These are phyloP conservation scores for Drosophila seclusa DNA, from an alignment of 2,888 invertebrate species.

Conservation along the genomic window DNA sequence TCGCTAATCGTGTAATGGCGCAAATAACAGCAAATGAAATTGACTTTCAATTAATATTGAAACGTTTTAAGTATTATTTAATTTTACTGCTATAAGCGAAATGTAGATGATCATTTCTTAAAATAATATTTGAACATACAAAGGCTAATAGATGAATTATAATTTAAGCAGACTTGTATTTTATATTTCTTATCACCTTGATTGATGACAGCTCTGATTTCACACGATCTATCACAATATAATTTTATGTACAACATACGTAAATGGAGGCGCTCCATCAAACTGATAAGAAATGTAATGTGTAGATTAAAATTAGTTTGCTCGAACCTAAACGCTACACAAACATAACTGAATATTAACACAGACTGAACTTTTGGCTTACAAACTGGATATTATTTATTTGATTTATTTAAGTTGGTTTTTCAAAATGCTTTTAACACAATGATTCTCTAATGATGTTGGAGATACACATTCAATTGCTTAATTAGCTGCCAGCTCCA, in stretches of 20 bases:
- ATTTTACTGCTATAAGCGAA: background rate
- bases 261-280: slow-evolving; percentile 3
- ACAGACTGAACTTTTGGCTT: background rate
- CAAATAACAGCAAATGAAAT: background rate
- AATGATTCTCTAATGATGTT: slow-evolving; percentile 17
- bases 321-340: background rate
- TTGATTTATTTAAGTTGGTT: background rate
- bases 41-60: background rate
- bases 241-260: background rate
- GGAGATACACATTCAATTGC: background rate
- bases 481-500: slow-evolving; percentile 2
- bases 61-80: background rate
- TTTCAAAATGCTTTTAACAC: slow-evolving; percentile 6
- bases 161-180: background rate
- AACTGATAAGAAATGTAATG: slow-evolving; percentile 14
- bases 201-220: slow-evolving; percentile 36
- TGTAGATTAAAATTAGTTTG: background rate
- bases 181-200: background rate
- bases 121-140: background rate
- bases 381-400: background rate
- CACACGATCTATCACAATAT: slow-evolving; percentile 21
- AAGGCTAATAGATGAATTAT: background rate
- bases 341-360: slow-evolving; percentile 7
- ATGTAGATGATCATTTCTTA: background rate
- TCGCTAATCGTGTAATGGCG: background rate